Base-by-base conservation (phyloP, 2,113 vertebrate genomes). In the Forbesichthys papilliferus region DNA sequence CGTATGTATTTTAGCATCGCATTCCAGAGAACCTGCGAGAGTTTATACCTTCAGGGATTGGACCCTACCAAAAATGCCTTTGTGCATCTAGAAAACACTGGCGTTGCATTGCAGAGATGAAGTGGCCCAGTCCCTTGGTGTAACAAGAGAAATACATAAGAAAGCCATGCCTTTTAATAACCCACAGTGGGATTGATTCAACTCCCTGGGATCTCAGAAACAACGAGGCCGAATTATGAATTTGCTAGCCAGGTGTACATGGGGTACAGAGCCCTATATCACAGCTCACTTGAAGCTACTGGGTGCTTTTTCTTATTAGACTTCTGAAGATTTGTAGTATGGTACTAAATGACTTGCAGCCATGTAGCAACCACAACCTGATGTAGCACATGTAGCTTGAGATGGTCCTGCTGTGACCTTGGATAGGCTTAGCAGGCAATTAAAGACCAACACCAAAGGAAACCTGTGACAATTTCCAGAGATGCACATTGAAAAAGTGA, bases 271-370 rank as follows among this genome's bases (percentile, higher is more conserved):
- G 46, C 27, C 46, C 60, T 3, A 9, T 58, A 9, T 60, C 1
- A 11, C 46, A 27, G 27, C 27, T 42, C 36, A 42, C 36, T 42
- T 42, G 4, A 62, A 73, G 69, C 66, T 73, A 61, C 55, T 49
- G 48, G 12, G 34, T 52, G 10, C 12, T 53, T 55, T 65, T 65
- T 69, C 33, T 42, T 34, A 56, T 58, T n/a, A 69, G 36, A 33
- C 18, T 58, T 27, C 57, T 62, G 55, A 79, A 64, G 60, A 75
- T 65, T 20, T 67, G 52, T 66, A 53, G 52, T 69, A 20, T 1
- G 20, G 20, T 20, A 58, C 64, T 68, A 55, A 13, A 16, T 27
- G 52, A 52, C 42, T 66, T 42, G 7, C 7, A 42, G 36, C 36
- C 36, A 42, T 42, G 36, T 42, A 42, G 36, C 36, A 6, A 27